phyloP scores from a whole-genome alignment of 2,113 vertebrate genomes.

The Leiothrix lutea region DNA sequence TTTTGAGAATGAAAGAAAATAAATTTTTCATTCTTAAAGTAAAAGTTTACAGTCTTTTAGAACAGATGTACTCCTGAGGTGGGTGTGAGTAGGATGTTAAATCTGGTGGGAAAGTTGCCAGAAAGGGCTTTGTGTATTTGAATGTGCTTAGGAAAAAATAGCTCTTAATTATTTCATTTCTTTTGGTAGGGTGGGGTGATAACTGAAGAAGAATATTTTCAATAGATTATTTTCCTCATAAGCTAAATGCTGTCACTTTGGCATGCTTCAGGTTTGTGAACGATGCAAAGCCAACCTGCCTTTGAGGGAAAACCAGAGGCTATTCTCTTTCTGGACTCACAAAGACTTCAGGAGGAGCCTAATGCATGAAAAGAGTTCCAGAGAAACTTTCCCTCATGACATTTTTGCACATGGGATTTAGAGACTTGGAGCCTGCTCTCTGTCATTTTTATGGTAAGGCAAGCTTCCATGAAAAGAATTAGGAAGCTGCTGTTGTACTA shows the following conservation, averaged over 20 bases:
- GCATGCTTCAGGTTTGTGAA: background rate
- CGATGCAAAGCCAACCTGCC: background rate
- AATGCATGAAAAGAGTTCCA: background rate
- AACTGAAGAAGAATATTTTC: background rate
- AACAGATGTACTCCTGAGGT: background rate
- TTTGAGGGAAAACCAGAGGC: background rate
- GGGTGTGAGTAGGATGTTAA: background rate
- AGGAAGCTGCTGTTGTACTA: background rate
- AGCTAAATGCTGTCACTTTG: background rate
- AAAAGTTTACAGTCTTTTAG: background rate
- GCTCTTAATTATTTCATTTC: background rate
- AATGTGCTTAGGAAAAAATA: background rate
- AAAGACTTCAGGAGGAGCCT: background rate
- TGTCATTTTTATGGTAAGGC: background rate
- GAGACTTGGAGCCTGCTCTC: background rate
- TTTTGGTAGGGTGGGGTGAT: background rate
- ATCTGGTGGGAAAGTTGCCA: background rate
- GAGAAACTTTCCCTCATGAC: background rate
- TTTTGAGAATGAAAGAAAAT: background rate
- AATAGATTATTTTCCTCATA: background rate
- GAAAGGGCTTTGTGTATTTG: background rate
- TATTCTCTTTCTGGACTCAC: background rate
- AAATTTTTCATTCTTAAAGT: background rate
- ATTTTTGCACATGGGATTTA: background rate
- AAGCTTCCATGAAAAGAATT: background rate